Base-by-base conservation (phyloP, 2,113 vertebrate species). In the Potamarius usumacintae region DNA sequence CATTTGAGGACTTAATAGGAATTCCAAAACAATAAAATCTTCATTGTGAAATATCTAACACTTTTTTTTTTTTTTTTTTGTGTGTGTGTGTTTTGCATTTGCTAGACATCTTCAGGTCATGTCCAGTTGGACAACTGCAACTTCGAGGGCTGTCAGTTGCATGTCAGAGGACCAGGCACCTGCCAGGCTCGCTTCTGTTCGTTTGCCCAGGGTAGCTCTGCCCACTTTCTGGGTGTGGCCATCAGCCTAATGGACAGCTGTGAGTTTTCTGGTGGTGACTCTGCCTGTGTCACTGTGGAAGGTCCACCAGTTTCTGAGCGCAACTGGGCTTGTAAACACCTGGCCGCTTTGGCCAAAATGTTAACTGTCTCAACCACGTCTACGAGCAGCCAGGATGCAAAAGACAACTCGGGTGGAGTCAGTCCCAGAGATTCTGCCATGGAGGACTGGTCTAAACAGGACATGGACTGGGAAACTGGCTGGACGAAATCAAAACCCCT, bases 161-260 rank as follows among this genome's bases (percentile, higher is more conserved):
- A 97, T 90, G 91, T 99, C 86, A 94, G 96, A 0, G 96, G 96
- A 0, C 97, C 97, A 0, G 97, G 97, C 62, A 97, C 96, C 0
- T 97, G 97, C 90, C 98, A 98, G 86, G 96, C 97, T 86, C 97
- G 96, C 87, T 99, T 97, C 92, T 98, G 97, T 90, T 96, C 96
- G 87, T 98, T 99, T 91, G 97, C 93, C 65, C 97, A 97, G 86
- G 96, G 96, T 69, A 97, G 96, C 91, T 95, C 94, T 1, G 94
- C 95, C 85, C 95, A 96, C 90, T 92, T 98, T 86, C 93, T 96
- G 84, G 96, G 95, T 0, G 95, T 98, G 48, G 94, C 96, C 15
- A 93, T 97, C 71, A 97, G 97, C 69, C 63, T 98, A 52, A 90
- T 98, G 92, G 96, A 97, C 94, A 97, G 95, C 93, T 98, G 97